Conservation (phyloP, 2,888 invertebrate species). For the Gandaritis pyraliata region DNA sequence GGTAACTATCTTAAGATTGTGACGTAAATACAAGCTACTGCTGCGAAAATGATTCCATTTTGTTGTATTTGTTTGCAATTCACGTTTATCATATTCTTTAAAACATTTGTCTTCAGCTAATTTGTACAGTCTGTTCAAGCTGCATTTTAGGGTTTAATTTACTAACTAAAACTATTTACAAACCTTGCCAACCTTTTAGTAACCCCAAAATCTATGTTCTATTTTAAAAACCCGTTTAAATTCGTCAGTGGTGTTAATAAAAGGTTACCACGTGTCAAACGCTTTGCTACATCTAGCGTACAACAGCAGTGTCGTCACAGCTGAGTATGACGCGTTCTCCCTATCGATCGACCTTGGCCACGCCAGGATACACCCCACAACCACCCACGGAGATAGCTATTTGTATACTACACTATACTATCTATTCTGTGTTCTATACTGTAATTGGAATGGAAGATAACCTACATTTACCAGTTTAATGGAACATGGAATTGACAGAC, state of each 20-base stretch:
- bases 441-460: constrained; percentile 20
- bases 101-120: no score
- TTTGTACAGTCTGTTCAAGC: no score
- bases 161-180: no score
- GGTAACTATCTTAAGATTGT: constrained; percentile 26
- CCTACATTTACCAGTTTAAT: constrained; percentile 10
- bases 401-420: constrained; percentile 1
- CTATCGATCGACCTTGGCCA: constrained; percentile 53
- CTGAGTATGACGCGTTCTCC: constrained; percentile 31
- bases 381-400: constrained; percentile 27
- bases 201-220: not conserved
- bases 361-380: constrained; percentile 44
- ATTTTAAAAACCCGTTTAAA: not conserved
- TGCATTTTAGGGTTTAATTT: no score
- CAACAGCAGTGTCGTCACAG: constrained; percentile 24
- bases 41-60: constrained; percentile 7
- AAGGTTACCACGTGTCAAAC: constrained; percentile 4
- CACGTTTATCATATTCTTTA: no score
- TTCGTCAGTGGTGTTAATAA: not conserved
- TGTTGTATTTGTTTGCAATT: not conserved
- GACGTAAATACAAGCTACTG: constrained; percentile 22
- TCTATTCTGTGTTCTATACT: not conserved
- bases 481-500: constrained; percentile 3
- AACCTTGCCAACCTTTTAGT: no score
- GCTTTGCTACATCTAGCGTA: constrained; percentile 9